Conservation (phyloP, 1,140 invertebrate genomes). For the Babylonia areolata region DNA sequence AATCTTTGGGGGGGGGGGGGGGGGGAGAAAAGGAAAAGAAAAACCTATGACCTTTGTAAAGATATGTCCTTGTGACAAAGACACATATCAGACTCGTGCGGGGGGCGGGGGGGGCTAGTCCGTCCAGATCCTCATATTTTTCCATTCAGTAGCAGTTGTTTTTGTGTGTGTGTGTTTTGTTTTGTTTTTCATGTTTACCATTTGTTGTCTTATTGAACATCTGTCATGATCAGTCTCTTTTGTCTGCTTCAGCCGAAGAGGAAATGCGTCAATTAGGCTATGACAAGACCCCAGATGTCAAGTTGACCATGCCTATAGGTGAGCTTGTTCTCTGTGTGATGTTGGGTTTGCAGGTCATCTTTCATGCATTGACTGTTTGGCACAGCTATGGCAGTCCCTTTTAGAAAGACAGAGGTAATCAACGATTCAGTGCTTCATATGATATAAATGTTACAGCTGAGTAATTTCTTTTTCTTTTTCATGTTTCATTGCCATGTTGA, state of each 20-base stretch:
- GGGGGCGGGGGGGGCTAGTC: too few relatives aligned
- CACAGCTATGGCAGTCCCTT: too few relatives aligned
- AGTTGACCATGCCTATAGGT: constrained; percentile 90
- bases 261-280: constrained; percentile 88
- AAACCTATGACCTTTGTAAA: not conserved
- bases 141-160: not conserved
- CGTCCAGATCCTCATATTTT: not conserved
- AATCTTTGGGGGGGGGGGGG: too few relatives aligned
- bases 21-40: too few relatives aligned
- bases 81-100: not conserved
- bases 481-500: too few relatives aligned
- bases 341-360: too few relatives aligned
- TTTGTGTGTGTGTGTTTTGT: not conserved
- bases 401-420: too few relatives aligned
- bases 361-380: too few relatives aligned
- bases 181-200: not conserved
- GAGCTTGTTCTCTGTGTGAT: constrained; percentile 36
- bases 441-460: too few relatives aligned
- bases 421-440: too few relatives aligned
- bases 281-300: constrained; percentile 96
- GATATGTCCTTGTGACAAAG: not conserved
- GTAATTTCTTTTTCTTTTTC: too few relatives aligned
- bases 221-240: not conserved
- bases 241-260: constrained; percentile 83
- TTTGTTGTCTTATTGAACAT: not conserved